Base-by-base conservation (phyloP, 2,797 vertebrate genomes). In the Catostomus latipinnis region DNA sequence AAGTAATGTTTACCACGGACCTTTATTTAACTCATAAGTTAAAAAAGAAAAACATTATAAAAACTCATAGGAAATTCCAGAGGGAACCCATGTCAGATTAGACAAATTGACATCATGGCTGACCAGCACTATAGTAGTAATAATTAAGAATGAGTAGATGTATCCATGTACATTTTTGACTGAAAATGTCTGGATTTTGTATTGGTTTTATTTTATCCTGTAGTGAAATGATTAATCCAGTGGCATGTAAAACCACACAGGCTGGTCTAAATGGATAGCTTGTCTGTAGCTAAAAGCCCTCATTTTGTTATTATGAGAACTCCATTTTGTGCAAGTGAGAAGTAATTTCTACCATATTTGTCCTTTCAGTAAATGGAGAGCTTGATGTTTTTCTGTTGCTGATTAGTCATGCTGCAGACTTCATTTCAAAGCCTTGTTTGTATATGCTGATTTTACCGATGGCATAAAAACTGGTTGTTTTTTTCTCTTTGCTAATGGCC, bases 401-500 rank as follows among this genome's bases (percentile, higher is more conserved):
- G 73, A 73, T 79, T 84, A 72, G 65, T 72, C 34, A 56, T 78
- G 80, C 60, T 9, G 54, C 60, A 53, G 71, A 75, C 76, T 60
- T 84, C 72, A 65, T 58, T 72, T 80, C 76, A 80, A 66, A 50
- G 74, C 56, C 58, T 58, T 73, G 61, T 68, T 69, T 83, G 60
- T 74, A 65, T 53, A 71, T 67, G 56, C 48, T 67, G 60, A 75
- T 43, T 69, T 76, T 56, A 63, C 50, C 58, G 16, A 71, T 71
- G 57, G 43, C 62, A 67, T 49, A 74, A 65, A 22, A 80, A 67
- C 53, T 43, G 53, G 9, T 1, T 34, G 43, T 6, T 48, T 43
- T 13, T 48, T 49, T 48, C 52, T 80, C 18, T n/a, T 57, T 58
- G 45, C 78, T 78, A 63, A 71, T 71, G 76, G 68, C 67, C 76